These are phyloP conservation scores for Pteria penguin DNA, from an alignment of 2,888 invertebrate genomes.

Conservation along the genomic window DNA sequence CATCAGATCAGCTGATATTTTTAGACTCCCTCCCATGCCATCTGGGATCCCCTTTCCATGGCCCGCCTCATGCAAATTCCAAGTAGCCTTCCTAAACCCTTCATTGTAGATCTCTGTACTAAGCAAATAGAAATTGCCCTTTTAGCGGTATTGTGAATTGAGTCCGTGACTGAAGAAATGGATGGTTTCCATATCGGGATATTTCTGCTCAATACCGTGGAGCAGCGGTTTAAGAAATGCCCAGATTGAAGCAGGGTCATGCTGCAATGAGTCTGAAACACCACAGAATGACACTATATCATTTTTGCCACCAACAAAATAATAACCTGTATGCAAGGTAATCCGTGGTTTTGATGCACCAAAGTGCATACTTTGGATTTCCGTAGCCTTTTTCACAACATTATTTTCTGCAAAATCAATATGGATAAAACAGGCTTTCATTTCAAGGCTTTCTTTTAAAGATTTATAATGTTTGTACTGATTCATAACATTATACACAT, in stretches of 20 bases:
- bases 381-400: conserved; percentile 15
- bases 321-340: conserved; percentile 33
- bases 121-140: conserved; percentile 76
- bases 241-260: conserved; percentile 78
- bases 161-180: conserved; percentile 69
- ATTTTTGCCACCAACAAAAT: conserved; percentile 15
- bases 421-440: conserved; percentile 37
- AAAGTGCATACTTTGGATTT: conserved; percentile 42
- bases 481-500: conserved; percentile 12
- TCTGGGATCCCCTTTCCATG: conserved; percentile 77
- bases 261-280: conserved; percentile 70
- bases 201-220: conserved; percentile 28
- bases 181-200: conserved; percentile 38
- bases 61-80: conserved; percentile 76
- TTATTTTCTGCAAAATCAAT: conserved; percentile 47
- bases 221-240: conserved; percentile 75
- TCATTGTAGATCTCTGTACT: conserved; percentile 29
- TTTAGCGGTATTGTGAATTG: conserved; percentile 76
- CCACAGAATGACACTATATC: conserved; percentile 60
- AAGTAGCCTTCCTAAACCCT: conserved; percentile 51
- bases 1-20: conserved; percentile 60
- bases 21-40: conserved; percentile 72
- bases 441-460: conserved; percentile 21
- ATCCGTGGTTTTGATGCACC: conserved; percentile 69
- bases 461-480: conserved; percentile 20